A percentile compares a stretch with the other conserved stretches of the same genome.
phyloP scores from a whole-genome alignment of 2,113 vertebrate species.

The Gallinago jamesoni region DNA sequence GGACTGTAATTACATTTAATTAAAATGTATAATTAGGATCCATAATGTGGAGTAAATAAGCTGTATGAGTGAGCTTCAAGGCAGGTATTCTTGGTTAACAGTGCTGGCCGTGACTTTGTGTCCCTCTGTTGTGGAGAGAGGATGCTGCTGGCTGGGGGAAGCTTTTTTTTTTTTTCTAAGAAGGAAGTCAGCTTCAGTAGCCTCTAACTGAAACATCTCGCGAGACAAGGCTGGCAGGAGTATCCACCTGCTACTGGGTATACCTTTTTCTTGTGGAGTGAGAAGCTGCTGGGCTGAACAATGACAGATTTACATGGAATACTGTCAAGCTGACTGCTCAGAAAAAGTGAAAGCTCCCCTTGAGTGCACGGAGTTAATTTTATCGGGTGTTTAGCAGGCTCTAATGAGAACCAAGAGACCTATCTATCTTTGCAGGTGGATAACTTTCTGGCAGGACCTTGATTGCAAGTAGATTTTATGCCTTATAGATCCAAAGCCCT shows the following conservation, averaged over 20 bases:
- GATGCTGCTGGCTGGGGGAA: neutral
- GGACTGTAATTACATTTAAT: conserved; percentile 60
- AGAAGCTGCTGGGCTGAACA: neutral
- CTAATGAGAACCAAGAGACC: neutral
- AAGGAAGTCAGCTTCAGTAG: neutral
- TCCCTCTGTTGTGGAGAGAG: neutral
- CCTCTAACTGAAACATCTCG: neutral
- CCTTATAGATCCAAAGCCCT: neutral
- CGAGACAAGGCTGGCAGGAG: neutral
- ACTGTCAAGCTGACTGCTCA: neutral
- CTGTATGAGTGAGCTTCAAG: neutral
- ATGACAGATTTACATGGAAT: neutral
- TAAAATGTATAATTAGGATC: conserved; percentile 56
- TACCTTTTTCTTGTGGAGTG: neutral
- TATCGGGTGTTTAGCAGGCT: neutral
- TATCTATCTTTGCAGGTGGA: neutral
- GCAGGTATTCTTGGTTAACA: neutral
- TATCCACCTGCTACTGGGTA: rapidly evolving
- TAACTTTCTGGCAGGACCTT: neutral
- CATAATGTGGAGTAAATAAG: neutral
- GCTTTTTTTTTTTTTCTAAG: too few relatives aligned
- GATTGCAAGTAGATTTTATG: neutral
- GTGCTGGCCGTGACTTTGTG: neutral
- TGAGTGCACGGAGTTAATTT: neutral
- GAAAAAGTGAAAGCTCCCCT: neutral